phyloP scores from a whole-genome alignment of 2,113 vertebrate genomes.

The Alaudala cheleensis region DNA sequence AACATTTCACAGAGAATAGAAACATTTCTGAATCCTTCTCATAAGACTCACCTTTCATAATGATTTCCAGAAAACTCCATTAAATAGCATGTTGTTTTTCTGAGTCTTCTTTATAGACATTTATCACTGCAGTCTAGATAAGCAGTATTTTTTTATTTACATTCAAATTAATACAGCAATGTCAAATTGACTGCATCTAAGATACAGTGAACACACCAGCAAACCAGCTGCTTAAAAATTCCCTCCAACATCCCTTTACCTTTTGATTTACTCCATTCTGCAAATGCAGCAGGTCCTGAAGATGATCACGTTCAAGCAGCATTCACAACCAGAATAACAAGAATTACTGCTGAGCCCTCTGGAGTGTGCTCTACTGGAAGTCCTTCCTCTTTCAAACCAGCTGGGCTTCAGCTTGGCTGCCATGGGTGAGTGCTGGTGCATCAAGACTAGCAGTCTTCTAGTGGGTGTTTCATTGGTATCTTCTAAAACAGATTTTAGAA shows the following conservation, averaged over 20 bases:
- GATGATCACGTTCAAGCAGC: neutral
- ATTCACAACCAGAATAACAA: neutral
- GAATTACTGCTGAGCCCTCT: neutral
- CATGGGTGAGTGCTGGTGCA: neutral
- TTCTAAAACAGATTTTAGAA: neutral
- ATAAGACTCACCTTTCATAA: neutral
- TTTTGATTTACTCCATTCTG: neutral
- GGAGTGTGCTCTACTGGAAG: neutral
- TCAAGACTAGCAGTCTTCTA: accelerated
- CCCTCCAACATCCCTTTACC: neutral
- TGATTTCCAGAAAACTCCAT: neutral
- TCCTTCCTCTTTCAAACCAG: neutral
- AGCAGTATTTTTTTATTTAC: neutral
- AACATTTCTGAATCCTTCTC: neutral
- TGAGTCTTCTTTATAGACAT: neutral
- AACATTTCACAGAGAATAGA: neutral
- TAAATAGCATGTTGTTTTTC: neutral
- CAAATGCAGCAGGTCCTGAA: neutral
- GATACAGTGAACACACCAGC: neutral
- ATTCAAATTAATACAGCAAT: neutral
- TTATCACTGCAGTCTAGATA: neutral
- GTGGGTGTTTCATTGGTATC: neutral
- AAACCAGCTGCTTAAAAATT: conserved; percentile 2
- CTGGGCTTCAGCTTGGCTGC: neutral
- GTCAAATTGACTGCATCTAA: neutral